Evolutionary conservation across 2,113 vertebrate species (phyloP), one percentile per base, ranked within the genome.

Genomic region (Protomyctophum bolini): DNA sequence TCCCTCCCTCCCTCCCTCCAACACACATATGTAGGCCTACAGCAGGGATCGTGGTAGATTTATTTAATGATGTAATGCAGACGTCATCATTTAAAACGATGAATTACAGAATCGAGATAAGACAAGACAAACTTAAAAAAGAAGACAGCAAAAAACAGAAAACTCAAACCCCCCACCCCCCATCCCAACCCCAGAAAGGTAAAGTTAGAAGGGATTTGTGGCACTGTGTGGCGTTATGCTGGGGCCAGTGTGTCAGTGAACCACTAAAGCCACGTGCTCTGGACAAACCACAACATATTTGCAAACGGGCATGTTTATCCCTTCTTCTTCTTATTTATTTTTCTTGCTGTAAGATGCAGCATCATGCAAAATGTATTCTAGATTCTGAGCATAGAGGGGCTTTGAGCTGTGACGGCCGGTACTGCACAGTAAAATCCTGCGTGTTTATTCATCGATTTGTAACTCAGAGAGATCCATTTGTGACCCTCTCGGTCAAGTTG

Each of bases 121-220:
- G n/a, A n/a, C n/a, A n/a, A n/a, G n/a, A n/a, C n/a, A n/a, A n/a
- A n/a, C n/a, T n/a, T n/a, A n/a, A n/a, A n/a, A n/a, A n/a, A n/a
- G n/a, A n/a, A n/a, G n/a, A n/a, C n/a, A n/a, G n/a, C n/a, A n/a
- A n/a, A n/a, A n/a, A n/a, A n/a, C n/a, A n/a, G n/a, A n/a, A n/a
- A n/a, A n/a, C n/a, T n/a, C n/a, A n/a, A n/a, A n/a, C n/a, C n/a
- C n/a, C n/a, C n/a, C n/a, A n/a, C n/a, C n/a, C n/a, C n/a, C n/a
- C n/a, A n/a, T n/a, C n/a, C n/a, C n/a, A n/a, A n/a, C n/a, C n/a
- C n/a, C n/a, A n/a, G n/a, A n/a, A n/a, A n/a, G n/a, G n/a, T n/a
- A n/a, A n/a, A n/a, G n/a, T n/a, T 68, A 78, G 52, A 82, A 68
- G 65, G 66, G 68, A 80, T 91, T 86, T 89, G 86, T 85, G 76